phyloP scores from a whole-genome alignment of 2,797 vertebrate species.

The Enteromius unitaeniatus region DNA sequence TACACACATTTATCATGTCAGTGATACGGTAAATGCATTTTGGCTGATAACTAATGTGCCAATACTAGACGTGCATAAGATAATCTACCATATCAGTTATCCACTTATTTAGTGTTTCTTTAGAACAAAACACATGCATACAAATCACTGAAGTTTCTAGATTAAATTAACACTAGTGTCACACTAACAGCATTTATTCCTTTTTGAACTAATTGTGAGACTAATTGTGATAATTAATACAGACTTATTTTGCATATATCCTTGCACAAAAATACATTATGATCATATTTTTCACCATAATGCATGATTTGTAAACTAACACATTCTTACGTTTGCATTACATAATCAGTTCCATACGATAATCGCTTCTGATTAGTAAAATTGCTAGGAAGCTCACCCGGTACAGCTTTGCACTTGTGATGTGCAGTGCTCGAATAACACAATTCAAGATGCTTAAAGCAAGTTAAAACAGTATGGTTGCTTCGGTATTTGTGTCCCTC shows the following conservation, averaged over 20 bases:
- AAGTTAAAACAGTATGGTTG: neutral
- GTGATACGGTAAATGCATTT: neutral
- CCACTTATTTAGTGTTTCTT: neutral
- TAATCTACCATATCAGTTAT: neutral
- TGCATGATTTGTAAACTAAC: neutral
- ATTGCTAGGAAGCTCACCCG: neutral
- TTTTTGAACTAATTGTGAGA: neutral
- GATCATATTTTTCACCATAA: neutral
- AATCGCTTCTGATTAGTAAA: neutral
- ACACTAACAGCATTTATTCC: neutral
- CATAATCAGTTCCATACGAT: neutral
- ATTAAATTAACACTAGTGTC: neutral
- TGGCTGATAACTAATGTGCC: slow-evolving; percentile 2
- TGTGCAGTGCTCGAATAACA: neutral
- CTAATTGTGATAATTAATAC: too few species aligned
- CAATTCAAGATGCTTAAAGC: neutral
- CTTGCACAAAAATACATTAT: neutral
- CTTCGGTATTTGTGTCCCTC: neutral
- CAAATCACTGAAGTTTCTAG: too few species aligned
- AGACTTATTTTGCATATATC: neutral
- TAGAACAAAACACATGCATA: neutral
- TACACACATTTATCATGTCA: neutral
- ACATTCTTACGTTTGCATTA: neutral
- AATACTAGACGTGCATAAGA: neutral
- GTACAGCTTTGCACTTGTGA: neutral